Conservation (phyloP, 2,113 vertebrate species). For the Sinocyclocheilus maitianheensis region DNA sequence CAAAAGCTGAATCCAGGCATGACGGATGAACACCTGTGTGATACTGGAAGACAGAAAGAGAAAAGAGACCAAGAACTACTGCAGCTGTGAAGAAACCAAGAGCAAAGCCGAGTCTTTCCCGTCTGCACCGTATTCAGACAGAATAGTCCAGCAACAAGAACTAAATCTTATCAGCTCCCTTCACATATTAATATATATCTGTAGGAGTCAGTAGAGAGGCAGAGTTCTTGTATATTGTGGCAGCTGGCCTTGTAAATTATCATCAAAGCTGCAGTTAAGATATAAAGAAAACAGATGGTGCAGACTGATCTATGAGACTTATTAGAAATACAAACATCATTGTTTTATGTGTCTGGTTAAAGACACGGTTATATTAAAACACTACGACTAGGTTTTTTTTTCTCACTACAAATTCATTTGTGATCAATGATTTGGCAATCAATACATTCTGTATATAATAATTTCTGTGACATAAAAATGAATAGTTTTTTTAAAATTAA, state of each 20-base stretch:
- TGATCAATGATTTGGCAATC: too few relatives aligned
- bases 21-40: background rate
- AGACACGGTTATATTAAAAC: too few relatives aligned
- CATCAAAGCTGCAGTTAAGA: background rate
- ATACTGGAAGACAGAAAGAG: background rate
- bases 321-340: background rate
- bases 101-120: background rate
- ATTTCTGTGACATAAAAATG: too few relatives aligned
- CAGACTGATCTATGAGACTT: background rate
- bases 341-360: background rate
- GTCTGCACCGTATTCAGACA: background rate
- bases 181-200: background rate
- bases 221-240: background rate
- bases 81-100: background rate
- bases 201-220: background rate
- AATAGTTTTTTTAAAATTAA: too few relatives aligned
- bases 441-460: too few relatives aligned
- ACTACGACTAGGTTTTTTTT: too few relatives aligned
- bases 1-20: background rate
- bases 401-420: too few relatives aligned
- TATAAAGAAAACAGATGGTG: background rate
- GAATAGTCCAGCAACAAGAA: background rate
- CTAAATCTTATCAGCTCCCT: background rate
- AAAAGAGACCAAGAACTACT: background rate
- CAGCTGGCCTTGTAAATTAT: background rate